These are phyloP conservation scores for Volucella inanis DNA, from an alignment of 2,888 invertebrate species.

Conservation along the genomic window DNA sequence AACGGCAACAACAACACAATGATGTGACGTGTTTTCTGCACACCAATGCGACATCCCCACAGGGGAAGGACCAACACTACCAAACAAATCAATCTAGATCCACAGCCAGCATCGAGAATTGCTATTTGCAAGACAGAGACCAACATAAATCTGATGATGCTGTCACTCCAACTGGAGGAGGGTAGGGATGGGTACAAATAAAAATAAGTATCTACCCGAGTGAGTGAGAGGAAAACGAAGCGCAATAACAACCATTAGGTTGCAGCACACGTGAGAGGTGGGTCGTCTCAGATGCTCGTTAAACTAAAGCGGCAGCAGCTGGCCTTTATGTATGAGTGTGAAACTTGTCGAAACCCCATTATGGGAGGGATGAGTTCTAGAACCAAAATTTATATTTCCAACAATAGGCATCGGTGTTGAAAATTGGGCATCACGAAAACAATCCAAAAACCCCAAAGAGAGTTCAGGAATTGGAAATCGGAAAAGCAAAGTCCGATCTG, in stretches of 20 bases:
- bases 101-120: background rate
- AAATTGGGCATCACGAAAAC: background rate
- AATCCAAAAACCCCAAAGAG: slow-evolving; percentile 23
- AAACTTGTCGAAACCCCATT: slow-evolving; percentile 6
- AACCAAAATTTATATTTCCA: background rate
- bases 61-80: slow-evolving; percentile 33
- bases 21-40: slow-evolving; percentile 40
- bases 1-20: slow-evolving; percentile 35
- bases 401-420: slow-evolving; percentile 16
- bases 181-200: background rate
- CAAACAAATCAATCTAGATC: slow-evolving; percentile 53
- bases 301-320: slow-evolving; percentile 8
- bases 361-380: slow-evolving; percentile 56
- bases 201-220: slow-evolving; percentile 18
- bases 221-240: slow-evolving; percentile 50
- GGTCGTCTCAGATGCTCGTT: slow-evolving; percentile 46
- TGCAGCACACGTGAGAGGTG: slow-evolving; percentile 60
- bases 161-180: background rate
- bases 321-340: slow-evolving; percentile 48
- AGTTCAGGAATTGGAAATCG: background rate
- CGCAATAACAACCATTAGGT: slow-evolving; percentile 65
- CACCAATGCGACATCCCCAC: background rate
- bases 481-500: slow-evolving; percentile 5
- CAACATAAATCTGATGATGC: background rate
- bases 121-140: background rate